Base-by-base conservation (phyloP, 2,888 invertebrate species). In the Netelia fuscicornis region DNA sequence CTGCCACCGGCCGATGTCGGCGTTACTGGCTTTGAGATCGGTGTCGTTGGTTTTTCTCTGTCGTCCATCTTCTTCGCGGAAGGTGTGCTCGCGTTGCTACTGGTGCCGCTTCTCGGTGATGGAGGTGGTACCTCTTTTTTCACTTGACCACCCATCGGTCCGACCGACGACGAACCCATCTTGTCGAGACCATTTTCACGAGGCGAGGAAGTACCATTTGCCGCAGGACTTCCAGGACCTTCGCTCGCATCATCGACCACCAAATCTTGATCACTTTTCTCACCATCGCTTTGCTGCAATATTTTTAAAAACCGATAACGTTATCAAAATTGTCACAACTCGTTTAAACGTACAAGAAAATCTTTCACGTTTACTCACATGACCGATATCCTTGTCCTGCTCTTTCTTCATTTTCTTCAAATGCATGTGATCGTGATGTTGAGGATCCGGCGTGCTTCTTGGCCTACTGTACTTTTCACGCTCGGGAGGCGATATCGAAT, bases 171-270 rank as follows among this genome's bases (percentile, higher is more conserved):
- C 0, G 92, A 90, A 0, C 93, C 96, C 87, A 97, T 94, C 93
- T 97, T 98, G 92, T 98, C 97, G 83, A 97, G 95, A 71, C 97
- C 98, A 92, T 98, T 98, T 92, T 98, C 98, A 87, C 97, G 94
- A 0, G 98, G 97, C n/a, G 98, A 98, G 2, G 97, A 96, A n/a
- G 98, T 97, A 17, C 98, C 98, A 90, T 97, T 97, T 90, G 97
- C 93, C 9, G 93, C 96, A 0, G 98, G 97, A 72, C 98, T 97
- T 74, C 97, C 96, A 8, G 97, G 97, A 91, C 98, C 98, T 94
- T 98, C 98, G 89, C 98, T 98, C 74, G 98, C 98, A 91, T 98
- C 98, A 94, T 99, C 99, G 37, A 99, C 98, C 85, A 99, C 98
- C 90, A 99, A 94, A 93, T 98, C 98, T 95, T 98, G 97, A 92